phyloP scores from a whole-genome alignment of 2,797 vertebrate species.

The Danio choprae region DNA sequence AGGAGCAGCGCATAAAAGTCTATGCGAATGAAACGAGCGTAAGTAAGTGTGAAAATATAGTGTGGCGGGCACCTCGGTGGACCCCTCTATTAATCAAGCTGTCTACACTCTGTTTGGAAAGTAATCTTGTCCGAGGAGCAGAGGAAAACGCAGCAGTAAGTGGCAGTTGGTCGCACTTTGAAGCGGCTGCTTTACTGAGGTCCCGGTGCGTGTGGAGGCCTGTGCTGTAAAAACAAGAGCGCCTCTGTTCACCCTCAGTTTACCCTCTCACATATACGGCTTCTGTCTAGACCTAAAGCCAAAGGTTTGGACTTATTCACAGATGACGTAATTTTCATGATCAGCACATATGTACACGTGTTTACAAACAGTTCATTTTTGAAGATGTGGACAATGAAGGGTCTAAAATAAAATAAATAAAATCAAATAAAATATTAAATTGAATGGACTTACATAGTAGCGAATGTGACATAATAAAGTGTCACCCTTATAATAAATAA shows the following conservation, averaged over 20 bases:
- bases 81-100: slow-evolving; percentile 84
- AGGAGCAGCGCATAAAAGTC: slow-evolving; percentile 78
- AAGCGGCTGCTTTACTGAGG: slow-evolving; percentile 78
- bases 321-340: too few species aligned
- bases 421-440: too few species aligned
- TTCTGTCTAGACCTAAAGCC: not conserved
- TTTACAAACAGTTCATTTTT: too few species aligned
- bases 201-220: slow-evolving; percentile 75
- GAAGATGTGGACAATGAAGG: too few species aligned
- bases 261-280: not conserved
- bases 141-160: slow-evolving; percentile 81
- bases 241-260: slow-evolving; percentile 64
- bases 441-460: too few species aligned
- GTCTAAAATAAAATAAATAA: too few species aligned
- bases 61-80: slow-evolving; percentile 74
- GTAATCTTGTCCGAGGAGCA: slow-evolving; percentile 80
- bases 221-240: slow-evolving; percentile 76
- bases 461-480: too few species aligned
- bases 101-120: slow-evolving; percentile 84
- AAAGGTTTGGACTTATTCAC: not conserved
- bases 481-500: too few species aligned
- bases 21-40: slow-evolving; percentile 73
- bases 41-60: slow-evolving; percentile 81
- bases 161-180: slow-evolving; percentile 79
- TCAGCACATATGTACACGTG: too few species aligned